phyloP scores from a whole-genome alignment of 2,797 vertebrate genomes.

The Phrynocephalus guinanensis region DNA sequence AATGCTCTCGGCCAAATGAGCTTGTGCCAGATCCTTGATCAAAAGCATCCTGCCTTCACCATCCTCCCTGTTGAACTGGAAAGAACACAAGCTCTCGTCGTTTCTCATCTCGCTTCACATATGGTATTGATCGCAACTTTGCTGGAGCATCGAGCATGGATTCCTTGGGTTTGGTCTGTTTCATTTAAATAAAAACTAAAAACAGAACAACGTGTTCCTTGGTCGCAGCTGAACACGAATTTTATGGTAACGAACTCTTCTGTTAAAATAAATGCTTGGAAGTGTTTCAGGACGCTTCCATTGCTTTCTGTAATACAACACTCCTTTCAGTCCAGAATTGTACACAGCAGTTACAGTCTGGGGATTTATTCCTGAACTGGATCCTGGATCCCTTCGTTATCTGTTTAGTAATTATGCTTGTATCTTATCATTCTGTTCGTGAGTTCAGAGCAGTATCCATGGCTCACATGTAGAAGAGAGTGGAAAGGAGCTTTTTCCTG shows the following conservation, averaged over 20 bases:
- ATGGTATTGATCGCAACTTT: constrained; percentile 26
- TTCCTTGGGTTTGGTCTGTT: background rate
- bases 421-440: too few species aligned
- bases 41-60: constrained; percentile 14
- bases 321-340: background rate
- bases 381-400: too few species aligned
- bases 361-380: background rate
- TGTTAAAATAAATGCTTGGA: constrained; percentile 6
- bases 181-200: background rate
- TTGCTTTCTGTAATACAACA: background rate
- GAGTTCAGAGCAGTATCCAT: too few species aligned
- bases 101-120: constrained; percentile 13
- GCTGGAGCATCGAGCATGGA: background rate
- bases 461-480: too few species aligned
- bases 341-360: background rate
- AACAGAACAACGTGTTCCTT: constrained; percentile 18
- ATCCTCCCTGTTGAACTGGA: constrained; percentile 22
- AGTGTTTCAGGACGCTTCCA: background rate
- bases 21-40: background rate
- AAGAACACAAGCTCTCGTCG: background rate
- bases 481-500: too few species aligned
- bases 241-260: background rate
- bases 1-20: constrained; percentile 15
- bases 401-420: too few species aligned
- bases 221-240: background rate